phyloP scores from a whole-genome alignment of 2,113 vertebrate species.

The Saimiri boliviensis region DNA sequence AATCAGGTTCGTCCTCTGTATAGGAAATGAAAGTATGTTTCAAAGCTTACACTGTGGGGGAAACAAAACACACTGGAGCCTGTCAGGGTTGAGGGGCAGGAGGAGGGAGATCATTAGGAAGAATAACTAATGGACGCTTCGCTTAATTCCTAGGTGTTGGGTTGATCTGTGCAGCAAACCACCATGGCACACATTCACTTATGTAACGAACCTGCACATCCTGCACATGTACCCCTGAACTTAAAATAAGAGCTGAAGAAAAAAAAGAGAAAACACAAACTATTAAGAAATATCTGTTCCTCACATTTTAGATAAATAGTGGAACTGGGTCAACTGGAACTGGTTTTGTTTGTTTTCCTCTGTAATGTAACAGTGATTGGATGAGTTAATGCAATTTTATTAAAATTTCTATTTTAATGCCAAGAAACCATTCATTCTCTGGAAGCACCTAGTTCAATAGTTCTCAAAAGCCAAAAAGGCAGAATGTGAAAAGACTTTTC shows the following conservation, averaged over 20 bases:
- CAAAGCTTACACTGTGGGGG: not conserved
- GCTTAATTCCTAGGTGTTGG: too few species aligned
- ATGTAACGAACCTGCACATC: too few species aligned
- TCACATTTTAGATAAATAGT: not conserved
- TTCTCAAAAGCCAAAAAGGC: slow-evolving; percentile 40
- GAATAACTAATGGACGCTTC: too few species aligned
- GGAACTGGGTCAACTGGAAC: not conserved
- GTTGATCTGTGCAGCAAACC: too few species aligned
- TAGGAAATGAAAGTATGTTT: not conserved
- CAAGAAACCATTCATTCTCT: slow-evolving; percentile 46
- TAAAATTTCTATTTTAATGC: slow-evolving; percentile 11
- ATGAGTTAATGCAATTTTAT: slow-evolving; percentile 24
- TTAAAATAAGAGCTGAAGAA: too few species aligned
- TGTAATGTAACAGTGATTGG: not conserved
- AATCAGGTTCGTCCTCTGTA: not conserved
- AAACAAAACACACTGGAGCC: too few species aligned
- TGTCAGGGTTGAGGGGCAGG: too few species aligned
- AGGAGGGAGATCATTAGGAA: too few species aligned
- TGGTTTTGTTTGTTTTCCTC: not conserved
- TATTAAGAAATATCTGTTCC: not conserved
- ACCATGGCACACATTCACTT: too few species aligned
- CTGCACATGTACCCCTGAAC: too few species aligned
- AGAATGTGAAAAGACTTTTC: slow-evolving; percentile 22
- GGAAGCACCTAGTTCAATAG: not conserved
- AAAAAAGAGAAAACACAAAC: not conserved